Evolutionary conservation across 2,113 vertebrate genomes (phyloP).

Genomic region (Pardalotus punctatus): DNA sequence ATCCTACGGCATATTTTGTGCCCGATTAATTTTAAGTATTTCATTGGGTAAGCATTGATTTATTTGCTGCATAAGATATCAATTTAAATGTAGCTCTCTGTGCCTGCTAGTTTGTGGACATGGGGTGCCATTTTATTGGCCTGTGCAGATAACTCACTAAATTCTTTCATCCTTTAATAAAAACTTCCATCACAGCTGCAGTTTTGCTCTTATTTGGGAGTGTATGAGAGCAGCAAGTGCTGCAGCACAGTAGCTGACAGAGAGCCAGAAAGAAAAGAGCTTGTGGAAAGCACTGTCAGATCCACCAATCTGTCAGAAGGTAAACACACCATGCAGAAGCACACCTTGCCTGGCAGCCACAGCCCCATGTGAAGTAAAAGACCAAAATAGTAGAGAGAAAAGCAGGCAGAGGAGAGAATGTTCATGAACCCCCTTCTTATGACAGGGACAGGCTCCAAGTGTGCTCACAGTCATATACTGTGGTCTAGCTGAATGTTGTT

Average conservation of each 20-base stretch:
- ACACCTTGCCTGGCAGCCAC: not conserved
- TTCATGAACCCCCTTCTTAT: not conserved
- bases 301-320: not conserved
- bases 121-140: constrained; percentile 28
- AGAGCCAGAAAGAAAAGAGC: not conserved
- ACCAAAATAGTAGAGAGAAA: not conserved
- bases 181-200: not conserved
- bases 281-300: not conserved
- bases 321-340: not conserved
- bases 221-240: not conserved
- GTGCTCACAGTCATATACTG: not conserved
- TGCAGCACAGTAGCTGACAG: not conserved
- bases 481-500: not conserved
- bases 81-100: not conserved
- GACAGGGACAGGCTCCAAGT: not conserved
- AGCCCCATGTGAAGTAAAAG: not conserved
- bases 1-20: constrained; percentile 6
- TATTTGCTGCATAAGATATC: constrained; percentile 22
- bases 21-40: constrained; percentile 2
- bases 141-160: not conserved
- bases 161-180: not conserved
- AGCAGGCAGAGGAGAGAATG: not conserved
- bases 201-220: not conserved
- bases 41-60: constrained; percentile 24
- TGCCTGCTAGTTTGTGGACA: not conserved